A percentile compares a stretch with the other conserved stretches of the same genome.
Conservation (phyloP, 2,888 invertebrate species). For the Zele albiditarsus region DNA sequence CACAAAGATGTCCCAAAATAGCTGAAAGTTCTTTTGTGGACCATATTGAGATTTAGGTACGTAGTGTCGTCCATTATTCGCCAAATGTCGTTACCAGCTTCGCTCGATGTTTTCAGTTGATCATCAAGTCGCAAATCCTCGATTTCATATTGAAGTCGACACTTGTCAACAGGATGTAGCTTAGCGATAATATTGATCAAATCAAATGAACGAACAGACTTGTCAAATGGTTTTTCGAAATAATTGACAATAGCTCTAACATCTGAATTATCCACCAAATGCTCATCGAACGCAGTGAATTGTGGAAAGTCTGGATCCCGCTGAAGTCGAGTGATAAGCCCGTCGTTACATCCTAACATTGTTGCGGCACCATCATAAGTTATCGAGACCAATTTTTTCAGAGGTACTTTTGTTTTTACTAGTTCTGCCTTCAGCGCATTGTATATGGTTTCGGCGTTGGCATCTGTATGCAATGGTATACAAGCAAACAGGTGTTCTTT, state of each 20-base stretch:
- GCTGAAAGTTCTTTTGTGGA: neutral
- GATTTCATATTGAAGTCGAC: neutral
- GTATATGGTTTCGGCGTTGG: no score
- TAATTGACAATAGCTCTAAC: neutral
- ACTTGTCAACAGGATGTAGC: no score
- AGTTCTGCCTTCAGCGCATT: no score
- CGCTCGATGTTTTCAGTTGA: neutral
- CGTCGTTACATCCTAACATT: neutral
- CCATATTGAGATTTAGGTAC: neutral
- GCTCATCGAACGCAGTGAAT: neutral
- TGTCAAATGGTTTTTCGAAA: no score
- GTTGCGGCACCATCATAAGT: neutral
- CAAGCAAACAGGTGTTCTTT: no score
- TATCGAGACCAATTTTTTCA: neutral
- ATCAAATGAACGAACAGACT: no score
- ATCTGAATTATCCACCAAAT: neutral
- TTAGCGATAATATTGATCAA: no score
- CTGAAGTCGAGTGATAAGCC: neutral
- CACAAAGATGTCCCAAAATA: neutral
- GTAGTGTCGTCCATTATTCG: no score
- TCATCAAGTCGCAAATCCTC: neutral
- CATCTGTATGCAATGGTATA: no score
- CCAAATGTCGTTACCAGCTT: no score
- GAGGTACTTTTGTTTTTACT: neutral
- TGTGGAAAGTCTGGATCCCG: neutral